These are phyloP conservation scores for Zaprionus bogoriensis DNA, from an alignment of 2,888 invertebrate genomes.

Conservation along the genomic window DNA sequence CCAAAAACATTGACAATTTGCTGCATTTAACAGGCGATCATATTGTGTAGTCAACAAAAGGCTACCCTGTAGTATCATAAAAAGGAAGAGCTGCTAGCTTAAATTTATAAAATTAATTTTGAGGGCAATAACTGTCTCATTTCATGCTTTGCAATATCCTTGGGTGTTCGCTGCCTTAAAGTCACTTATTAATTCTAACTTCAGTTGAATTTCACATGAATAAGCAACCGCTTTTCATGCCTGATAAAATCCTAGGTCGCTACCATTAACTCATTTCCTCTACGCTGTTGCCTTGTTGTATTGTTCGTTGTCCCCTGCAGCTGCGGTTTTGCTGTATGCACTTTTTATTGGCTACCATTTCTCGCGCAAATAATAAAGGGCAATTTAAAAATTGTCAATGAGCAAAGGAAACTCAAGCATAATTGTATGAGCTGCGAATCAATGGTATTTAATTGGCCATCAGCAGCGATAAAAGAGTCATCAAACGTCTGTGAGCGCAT, in stretches of 20 bases:
- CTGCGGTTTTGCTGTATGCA: background rate
- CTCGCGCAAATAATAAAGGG: background rate
- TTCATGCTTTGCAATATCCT: background rate
- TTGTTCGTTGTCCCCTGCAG: background rate
- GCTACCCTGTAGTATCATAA: background rate
- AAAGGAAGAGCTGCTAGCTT: too few relatives aligned
- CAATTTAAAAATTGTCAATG: background rate
- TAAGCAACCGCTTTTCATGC: background rate
- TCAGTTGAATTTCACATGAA: too few relatives aligned
- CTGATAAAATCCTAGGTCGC: too few relatives aligned
- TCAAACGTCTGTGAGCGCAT: slow-evolving; percentile 26
- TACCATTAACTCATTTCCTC: too few relatives aligned
- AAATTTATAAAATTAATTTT: too few relatives aligned
- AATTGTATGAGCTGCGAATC: slow-evolving; percentile 13
- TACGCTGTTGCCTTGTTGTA: background rate
- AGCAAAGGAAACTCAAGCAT: slow-evolving; percentile 14
- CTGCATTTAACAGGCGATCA: background rate
- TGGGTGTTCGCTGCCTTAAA: background rate
- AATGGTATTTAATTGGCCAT: slow-evolving; percentile 45
- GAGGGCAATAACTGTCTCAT: too few relatives aligned
- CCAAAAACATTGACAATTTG: slow-evolving; percentile 18
- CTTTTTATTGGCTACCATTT: too few relatives aligned
- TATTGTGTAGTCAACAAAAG: too few relatives aligned
- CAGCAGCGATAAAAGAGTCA: slow-evolving; percentile 27
- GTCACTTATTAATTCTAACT: too few relatives aligned